Base-by-base conservation (phyloP, 2,113 vertebrate species). In the Thunnus maccoyii region DNA sequence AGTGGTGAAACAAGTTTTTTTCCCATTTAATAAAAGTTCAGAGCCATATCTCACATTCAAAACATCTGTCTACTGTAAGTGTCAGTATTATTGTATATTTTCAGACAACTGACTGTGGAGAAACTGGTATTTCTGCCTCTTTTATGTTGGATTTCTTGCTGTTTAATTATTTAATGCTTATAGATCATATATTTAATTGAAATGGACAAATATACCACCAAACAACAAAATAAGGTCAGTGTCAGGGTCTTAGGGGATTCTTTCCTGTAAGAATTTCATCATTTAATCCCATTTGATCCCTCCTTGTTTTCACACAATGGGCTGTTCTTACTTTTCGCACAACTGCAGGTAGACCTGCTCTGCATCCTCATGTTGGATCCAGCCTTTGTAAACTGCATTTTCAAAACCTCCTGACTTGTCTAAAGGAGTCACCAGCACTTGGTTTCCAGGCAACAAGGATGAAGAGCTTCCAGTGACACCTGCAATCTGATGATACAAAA, bases 281-380 rank as follows among this genome's bases (percentile, higher is more conserved):
- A 41, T 69, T 22, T 16, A 20, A 41, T 48, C 44, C 15, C 10
- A 48, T 58, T 13, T 30, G 17, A 30, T 9, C 30, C 1, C 3
- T 27, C 46, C 5, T 48, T 48, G 22, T 15, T 55, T 47, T 58
- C 2, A 13, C 2, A 36, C 7, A 41, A n/a, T 3, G 36, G 9
- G 36, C 36, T 41, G 36, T 41, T 89, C 95, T 93, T 92, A 98
- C 97, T 87, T 91, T 11, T 41, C 12, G 13, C 89, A 89, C 77
- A 97, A 96, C 67, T 95, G 94, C 83, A 98, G 89, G 73, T 90
- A 96, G 88, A 97, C 91, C 11, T 55, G 79, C 5, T 97, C 94
- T 67, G 94, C 25, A 58, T 96, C 96, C 61, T 96, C 95, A 2
- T 63, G n/a, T 48, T 96, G 94, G 66, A 97, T 95, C 4, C 94